phyloP scores from a whole-genome alignment of 2,113 vertebrate species.

The Enhydra lutris region DNA sequence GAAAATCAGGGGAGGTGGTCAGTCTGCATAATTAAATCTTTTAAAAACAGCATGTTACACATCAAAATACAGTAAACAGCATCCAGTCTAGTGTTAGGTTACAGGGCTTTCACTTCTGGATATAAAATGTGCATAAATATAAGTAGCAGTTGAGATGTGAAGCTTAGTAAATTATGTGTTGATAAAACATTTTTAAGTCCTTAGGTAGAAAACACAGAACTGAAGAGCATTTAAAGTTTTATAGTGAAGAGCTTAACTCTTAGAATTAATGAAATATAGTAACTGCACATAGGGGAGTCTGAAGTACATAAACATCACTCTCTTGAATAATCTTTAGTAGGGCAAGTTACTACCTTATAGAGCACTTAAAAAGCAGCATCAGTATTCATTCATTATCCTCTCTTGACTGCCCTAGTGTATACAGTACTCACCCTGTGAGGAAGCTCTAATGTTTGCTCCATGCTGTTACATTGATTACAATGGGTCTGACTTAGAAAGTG shows the following conservation, averaged over 20 bases:
- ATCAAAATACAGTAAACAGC: constrained; percentile 9
- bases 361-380: constrained; percentile 64
- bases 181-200: constrained; percentile 61
- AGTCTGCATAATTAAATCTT: not conserved
- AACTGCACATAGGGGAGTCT: constrained; percentile 66
- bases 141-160: not conserved
- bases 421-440: constrained; percentile 55
- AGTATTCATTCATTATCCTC: constrained; percentile 72
- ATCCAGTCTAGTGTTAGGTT: not conserved
- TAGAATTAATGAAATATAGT: constrained; percentile 76
- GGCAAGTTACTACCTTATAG: constrained; percentile 61
- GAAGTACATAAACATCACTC: constrained; percentile 73
- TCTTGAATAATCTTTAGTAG: constrained; percentile 74
- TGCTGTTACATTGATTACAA: constrained; percentile 77
- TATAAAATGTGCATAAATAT: constrained; percentile 24
- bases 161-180: constrained; percentile 53
- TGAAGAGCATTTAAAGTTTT: constrained; percentile 73
- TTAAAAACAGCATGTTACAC: constrained; percentile 43
- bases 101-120: not conserved
- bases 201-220: constrained; percentile 60
- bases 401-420: constrained; percentile 64
- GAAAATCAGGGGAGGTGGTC: not conserved
- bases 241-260: constrained; percentile 70
- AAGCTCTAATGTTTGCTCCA: constrained; percentile 68
- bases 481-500: constrained; percentile 56